A percentile compares a stretch with the other conserved stretches of the same genome.
Conservation (phyloP, 2,888 invertebrate species). For the Apotomis turbidana region DNA sequence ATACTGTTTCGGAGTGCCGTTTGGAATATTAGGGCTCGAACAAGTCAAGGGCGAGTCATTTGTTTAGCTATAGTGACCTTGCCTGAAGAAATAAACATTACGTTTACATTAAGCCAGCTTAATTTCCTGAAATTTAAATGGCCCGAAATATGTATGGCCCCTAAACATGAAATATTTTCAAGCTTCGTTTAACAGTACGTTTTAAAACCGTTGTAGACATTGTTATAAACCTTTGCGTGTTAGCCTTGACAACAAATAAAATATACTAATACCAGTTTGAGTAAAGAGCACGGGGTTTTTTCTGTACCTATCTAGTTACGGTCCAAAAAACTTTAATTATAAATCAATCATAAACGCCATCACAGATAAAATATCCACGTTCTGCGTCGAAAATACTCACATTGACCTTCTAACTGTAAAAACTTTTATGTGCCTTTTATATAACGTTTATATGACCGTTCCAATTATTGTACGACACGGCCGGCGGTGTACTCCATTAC, state of each 20-base stretch:
- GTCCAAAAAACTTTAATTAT: background rate
- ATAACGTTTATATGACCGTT: conserved; percentile 5
- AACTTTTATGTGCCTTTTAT: conserved; percentile 2
- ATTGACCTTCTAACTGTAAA: background rate
- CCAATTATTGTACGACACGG: conserved; percentile 4
- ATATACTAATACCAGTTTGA: background rate
- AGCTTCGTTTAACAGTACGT: conserved; percentile 10
- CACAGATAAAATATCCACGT: background rate
- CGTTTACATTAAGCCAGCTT: conserved; percentile 16
- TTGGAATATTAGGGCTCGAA: conserved; percentile 22
- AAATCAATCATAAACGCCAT: conserved; percentile 6
- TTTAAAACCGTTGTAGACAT: background rate
- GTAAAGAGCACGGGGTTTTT: background rate
- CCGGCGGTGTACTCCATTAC: conserved; percentile 16
- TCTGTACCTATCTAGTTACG: background rate
- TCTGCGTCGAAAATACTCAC: background rate
- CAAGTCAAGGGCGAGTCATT: conserved; percentile 34
- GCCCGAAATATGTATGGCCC: conserved; percentile 6
- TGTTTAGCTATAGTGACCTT: conserved; percentile 32
- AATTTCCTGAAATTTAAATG: conserved; percentile 32
- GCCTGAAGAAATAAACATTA: conserved; percentile 30
- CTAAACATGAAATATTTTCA: conserved; percentile 27
- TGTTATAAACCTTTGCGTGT: conserved; percentile 3
- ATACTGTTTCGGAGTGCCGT: conserved; percentile 30
- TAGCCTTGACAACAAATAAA: conserved; percentile 4